phyloP scores from a whole-genome alignment of 2,888 invertebrate genomes.

The Leuctra nigra region DNA sequence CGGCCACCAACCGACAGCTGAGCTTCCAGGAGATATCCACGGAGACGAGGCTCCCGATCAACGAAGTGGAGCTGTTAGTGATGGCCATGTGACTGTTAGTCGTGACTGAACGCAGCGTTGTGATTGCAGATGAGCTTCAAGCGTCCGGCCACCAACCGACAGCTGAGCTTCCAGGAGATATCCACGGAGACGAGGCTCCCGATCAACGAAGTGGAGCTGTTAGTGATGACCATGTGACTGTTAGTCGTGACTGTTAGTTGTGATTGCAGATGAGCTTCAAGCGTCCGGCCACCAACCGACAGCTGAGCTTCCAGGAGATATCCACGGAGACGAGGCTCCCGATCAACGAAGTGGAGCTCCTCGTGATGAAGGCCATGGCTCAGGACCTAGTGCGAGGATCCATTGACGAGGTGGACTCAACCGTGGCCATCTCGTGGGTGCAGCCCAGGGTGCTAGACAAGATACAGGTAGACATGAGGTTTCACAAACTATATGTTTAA shows the following conservation, averaged over 20 bases:
- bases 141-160: conserved; percentile 77
- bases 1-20: conserved; percentile 77
- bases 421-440: conserved; percentile 78
- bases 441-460: conserved; percentile 73
- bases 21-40: conserved; percentile 85
- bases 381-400: conserved; percentile 89
- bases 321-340: conserved; percentile 78
- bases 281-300: conserved; percentile 77
- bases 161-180: conserved; percentile 86
- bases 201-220: conserved; percentile 79
- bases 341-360: conserved; percentile 79
- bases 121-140: conserved; percentile 98
- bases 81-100: too few species aligned
- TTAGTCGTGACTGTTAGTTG: too few species aligned
- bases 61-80: conserved; percentile 88
- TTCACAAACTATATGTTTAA: too few species aligned
- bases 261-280: conserved; percentile 98
- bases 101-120: too few species aligned
- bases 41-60: conserved; percentile 74
- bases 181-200: conserved; percentile 78
- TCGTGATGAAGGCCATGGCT: conserved; percentile 97
- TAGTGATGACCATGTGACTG: too few species aligned
- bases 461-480: conserved; percentile 51
- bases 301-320: conserved; percentile 86
- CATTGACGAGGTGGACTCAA: conserved; percentile 82